A percentile compares a stretch with the other conserved stretches of the same genome.
Evolutionary conservation across 2,797 vertebrate species (phyloP).

Genomic region (Knipowitschia caucasica): DNA sequence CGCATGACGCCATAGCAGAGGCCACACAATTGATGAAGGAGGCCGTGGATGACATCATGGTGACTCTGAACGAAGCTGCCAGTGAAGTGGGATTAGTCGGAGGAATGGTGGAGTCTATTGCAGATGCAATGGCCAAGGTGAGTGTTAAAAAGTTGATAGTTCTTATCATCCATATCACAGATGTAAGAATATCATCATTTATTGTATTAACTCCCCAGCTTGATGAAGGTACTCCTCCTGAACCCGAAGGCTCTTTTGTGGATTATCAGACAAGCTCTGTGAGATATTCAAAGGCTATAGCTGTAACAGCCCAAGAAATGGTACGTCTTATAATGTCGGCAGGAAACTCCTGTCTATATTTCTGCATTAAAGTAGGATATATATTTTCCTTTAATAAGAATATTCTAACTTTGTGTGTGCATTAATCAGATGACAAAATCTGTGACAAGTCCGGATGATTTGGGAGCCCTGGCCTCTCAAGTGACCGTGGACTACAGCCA

Average conservation of each 20-base stretch:
- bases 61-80: constrained; percentile 94
- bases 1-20: constrained; percentile 93
- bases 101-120: constrained; percentile 96
- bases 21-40: constrained; percentile 96
- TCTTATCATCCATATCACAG: too few relatives aligned
- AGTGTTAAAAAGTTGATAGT: constrained; percentile 32
- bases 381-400: too few relatives aligned
- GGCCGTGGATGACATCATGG: constrained; percentile 97
- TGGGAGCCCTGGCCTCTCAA: constrained; percentile 95
- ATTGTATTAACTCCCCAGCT: constrained; percentile 70
- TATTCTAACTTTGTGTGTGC: constrained; percentile 8
- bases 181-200: not conserved
- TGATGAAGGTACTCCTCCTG: constrained; percentile 92
- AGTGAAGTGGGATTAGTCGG: constrained; percentile 97
- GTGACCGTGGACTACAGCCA: constrained; percentile 97
- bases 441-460: constrained; percentile 94
- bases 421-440: constrained; percentile 94
- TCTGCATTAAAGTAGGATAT: not conserved
- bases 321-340: constrained; percentile 64
- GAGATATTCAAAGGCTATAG: constrained; percentile 96
- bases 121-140: constrained; percentile 94
- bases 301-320: constrained; percentile 98
- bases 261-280: constrained; percentile 98
- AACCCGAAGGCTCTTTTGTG: constrained; percentile 92
- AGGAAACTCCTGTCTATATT: not conserved